Base-by-base conservation (phyloP, 2,797 vertebrate genomes). In the Dendrocincla fuliginosa region DNA sequence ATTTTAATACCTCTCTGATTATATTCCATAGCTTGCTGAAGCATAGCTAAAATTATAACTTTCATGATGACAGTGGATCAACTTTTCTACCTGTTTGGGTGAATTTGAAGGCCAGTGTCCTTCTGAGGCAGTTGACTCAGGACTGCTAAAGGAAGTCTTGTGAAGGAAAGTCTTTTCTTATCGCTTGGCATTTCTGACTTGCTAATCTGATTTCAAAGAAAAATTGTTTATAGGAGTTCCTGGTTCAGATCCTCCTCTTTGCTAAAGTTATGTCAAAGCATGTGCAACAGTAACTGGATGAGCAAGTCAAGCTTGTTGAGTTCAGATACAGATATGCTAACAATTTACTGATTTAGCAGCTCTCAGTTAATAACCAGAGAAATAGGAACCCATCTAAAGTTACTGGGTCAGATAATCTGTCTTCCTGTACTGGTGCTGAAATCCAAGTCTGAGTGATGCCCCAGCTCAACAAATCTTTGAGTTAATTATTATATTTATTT, bases 161-260 rank as follows among this genome's bases (percentile, higher is more conserved):
- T 49, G 52, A 46, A 79, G 68, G 49, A 91, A 93, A 92, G 53
- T 68, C 44, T 92, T 52, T 55, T 85, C 76, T 93, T 90, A 87
- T 83, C 82, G 47, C n/a, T 89, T 87, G 46, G 32, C 64, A 83
- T 94, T 93, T 96, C 68, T 89, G 84, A 80, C 68, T 91, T 87
- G 68, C 75, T 94, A 91, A 95, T 96, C 93, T 94, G 90, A 94
- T 96, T 93, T 55, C n/a, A 94, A 87, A 93, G 81, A 32, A 87
- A 83, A 95, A 39, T 71, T 85, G 35, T 89, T 96, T 85, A 87
- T 95, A 74, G 57, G 57, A 94, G 87, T 96, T 96, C 95, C 95
- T 96, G 92, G 95, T 96, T 96, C 93, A 95, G 42, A 93, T 94
- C 89, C 87, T 96, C 50, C 91, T 89, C 56, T 39, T 80, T 89